phyloP scores from a whole-genome alignment of 2,113 vertebrate species.

The Archilochus colubris region DNA sequence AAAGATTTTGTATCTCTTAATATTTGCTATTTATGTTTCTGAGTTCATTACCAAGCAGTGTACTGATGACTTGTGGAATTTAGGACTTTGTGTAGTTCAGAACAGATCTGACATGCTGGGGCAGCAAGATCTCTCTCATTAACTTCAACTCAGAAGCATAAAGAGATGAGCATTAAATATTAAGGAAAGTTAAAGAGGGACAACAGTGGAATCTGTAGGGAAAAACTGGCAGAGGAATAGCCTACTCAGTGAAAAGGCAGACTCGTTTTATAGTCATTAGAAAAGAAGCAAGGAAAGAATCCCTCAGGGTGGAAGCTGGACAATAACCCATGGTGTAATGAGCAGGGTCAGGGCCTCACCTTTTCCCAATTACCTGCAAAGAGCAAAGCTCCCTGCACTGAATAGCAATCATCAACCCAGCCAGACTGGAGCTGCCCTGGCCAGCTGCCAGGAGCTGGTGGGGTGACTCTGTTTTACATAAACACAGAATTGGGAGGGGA shows the following conservation, averaged over 20 bases:
- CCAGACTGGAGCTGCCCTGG: not conserved
- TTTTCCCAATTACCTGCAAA: not conserved
- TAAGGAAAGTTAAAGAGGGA: not conserved
- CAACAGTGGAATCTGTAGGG: not conserved
- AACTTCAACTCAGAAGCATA: not conserved
- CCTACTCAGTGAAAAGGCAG: not conserved
- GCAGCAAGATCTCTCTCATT: not conserved
- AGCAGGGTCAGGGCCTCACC: conserved; percentile 17
- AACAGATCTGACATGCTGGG: not conserved
- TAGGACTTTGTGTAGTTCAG: not conserved
- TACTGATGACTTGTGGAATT: not conserved
- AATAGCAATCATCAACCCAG: not conserved
- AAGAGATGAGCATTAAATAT: not conserved
- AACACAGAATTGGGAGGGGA: rapidly evolving
- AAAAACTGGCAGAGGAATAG: not conserved
- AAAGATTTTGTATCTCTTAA: not conserved
- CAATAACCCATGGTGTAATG: not conserved
- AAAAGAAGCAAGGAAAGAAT: not conserved
- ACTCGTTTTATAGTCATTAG: not conserved
- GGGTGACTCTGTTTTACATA: not conserved
- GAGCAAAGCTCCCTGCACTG: not conserved
- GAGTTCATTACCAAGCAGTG: not conserved
- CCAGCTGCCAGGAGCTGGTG: not conserved
- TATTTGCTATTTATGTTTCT: not conserved
- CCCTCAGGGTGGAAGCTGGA: not conserved